Percentiles rank a stretch among this genome's conserved stretches.
Evolutionary conservation across 2,113 vertebrate genomes (phyloP).

Genomic region (Melanostigma gelatinosum): DNA sequence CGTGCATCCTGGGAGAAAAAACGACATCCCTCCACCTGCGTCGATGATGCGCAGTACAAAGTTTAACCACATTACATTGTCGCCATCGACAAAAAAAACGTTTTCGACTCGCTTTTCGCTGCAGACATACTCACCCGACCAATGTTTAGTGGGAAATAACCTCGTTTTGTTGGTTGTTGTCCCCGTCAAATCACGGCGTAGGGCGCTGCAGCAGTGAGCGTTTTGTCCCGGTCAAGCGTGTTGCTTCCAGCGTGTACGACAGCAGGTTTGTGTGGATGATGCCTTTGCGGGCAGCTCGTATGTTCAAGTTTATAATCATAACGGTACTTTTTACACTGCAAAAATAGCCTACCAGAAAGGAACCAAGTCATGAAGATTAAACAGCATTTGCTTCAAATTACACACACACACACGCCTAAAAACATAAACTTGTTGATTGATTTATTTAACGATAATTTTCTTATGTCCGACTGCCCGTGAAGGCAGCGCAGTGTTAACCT

Average conservation of each 20-base stretch:
- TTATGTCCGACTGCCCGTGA: conserved; percentile 11
- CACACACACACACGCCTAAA: background rate
- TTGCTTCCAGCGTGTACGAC: conserved; percentile 55
- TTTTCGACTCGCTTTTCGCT: background rate
- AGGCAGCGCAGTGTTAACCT: conserved; percentile 39
- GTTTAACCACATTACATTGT: conserved; percentile 9
- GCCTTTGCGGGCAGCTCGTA: conserved; percentile 57
- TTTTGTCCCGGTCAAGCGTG: conserved; percentile 54
- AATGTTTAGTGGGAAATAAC: background rate
- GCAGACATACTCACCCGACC: conserved; percentile 44
- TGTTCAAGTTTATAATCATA: accelerated
- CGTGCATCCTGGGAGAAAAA: conserved; percentile 36
- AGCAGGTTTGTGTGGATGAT: conserved; percentile 36
- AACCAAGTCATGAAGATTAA: background rate
- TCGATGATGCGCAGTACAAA: conserved; percentile 39
- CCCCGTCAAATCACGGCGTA: background rate
- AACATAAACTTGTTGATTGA: background rate
- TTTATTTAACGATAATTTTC: accelerated
- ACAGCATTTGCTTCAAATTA: background rate
- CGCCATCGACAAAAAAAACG: background rate
- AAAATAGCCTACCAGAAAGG: background rate
- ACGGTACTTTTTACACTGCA: background rate
- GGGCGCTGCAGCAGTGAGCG: conserved; percentile 29
- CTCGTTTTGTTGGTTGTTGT: background rate
- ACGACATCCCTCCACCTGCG: conserved; percentile 43